Evolutionary conservation across 2,888 invertebrate species (phyloP), one percentile per base, ranked within the genome.

Genomic region (Xestia c-nigrum): DNA sequence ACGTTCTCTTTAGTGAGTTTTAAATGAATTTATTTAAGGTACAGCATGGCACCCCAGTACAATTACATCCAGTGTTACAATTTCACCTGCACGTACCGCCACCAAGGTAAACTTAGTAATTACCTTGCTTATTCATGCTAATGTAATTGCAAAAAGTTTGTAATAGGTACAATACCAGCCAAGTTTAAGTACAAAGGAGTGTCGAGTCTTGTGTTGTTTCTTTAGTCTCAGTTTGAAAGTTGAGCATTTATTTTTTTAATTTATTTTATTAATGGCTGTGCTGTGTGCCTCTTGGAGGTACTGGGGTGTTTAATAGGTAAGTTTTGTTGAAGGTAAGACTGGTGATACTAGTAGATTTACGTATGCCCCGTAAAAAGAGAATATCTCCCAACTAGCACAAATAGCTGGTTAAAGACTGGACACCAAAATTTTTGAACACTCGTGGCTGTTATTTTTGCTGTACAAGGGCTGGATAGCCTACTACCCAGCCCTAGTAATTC

Each of bases 61-160:
- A 47, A 74, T 63, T 46, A 59, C 21, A 52, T 19, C 14, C 21
- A 50, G 24, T 21, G 46, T 67, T 40, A 66, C 40, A 63, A 59
- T 68, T 71, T 10, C 50, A 59, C 47, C 38, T 46, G 59, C 43
- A 74, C 68, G 74, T 61, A 24, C 55, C 46, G 7, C 59, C 70
- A 59, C 50, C 64, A 40, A 31, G 46, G 46, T 63, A 68, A 82
- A 85, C 76, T 86, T 65, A 5, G 57, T 78, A 74, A 84, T 84
- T 77, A 77, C 68, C 31, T 38, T 38, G 72, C 73, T 83, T 80
- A 82, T 82, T 68, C 66, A 80, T 78, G 80, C 46, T 78, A 85
- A 85, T 80, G 83, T 78, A 74, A 86, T 80, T 73, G 71, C 80
- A 78, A 72, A 82, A 86, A 82, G 55, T 84, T 87, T 66, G 21